phyloP scores from a whole-genome alignment of 2,113 vertebrate genomes.

The Apodemus sylvaticus region DNA sequence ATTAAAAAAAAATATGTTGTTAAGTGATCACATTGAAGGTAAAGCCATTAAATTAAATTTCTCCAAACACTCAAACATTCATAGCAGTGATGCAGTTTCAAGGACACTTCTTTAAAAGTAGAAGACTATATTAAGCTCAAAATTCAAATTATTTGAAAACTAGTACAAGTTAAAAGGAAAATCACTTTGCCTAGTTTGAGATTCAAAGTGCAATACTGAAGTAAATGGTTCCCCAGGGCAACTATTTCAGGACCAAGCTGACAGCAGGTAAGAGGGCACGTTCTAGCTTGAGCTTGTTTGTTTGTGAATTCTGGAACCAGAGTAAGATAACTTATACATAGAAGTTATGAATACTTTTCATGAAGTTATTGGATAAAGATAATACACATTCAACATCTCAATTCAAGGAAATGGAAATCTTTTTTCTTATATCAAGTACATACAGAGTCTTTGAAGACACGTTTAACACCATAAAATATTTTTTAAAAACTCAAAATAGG shows the following conservation, averaged over 20 bases:
- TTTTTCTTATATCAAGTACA: not conserved
- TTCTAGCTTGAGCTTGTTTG: not conserved
- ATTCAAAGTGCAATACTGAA: not conserved
- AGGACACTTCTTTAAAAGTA: not conserved
- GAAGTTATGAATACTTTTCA: not conserved
- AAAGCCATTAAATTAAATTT: slow-evolving; percentile 51
- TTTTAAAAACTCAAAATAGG: not conserved
- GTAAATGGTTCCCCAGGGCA: not conserved
- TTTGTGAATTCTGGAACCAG: not conserved
- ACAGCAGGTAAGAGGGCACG: not conserved
- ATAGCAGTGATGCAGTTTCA: not conserved
- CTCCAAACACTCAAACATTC: not conserved
- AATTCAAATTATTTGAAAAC: slow-evolving; percentile 32
- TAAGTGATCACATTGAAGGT: not conserved
- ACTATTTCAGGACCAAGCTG: not conserved
- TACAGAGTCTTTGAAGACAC: not conserved
- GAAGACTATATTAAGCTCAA: not conserved
- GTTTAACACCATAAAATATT: not conserved
- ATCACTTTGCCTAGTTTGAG: not conserved
- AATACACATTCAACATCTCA: not conserved
- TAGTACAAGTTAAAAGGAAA: not conserved
- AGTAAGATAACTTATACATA: not conserved
- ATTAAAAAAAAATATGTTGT: not conserved
- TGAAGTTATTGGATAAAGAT: not conserved
- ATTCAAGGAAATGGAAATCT: not conserved